Evolutionary conservation across 2,797 vertebrate species (phyloP).

Genomic region (Hydrophis major): DNA sequence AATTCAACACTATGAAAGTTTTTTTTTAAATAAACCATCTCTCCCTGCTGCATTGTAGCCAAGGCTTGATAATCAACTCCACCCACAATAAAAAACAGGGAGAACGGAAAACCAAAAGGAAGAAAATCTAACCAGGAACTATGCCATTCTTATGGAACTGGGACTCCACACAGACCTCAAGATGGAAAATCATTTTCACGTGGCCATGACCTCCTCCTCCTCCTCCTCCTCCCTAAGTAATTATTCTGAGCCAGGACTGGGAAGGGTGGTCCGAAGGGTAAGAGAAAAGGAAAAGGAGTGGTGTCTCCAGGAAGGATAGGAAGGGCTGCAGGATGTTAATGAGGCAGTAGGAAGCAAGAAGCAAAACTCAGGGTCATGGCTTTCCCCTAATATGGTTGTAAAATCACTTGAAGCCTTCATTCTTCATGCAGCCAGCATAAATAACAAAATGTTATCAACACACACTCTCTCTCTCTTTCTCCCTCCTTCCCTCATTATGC

Average conservation of each 20-base stretch:
- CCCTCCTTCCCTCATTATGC: not conserved
- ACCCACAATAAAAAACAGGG: constrained; percentile 7
- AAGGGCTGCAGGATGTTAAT: constrained; percentile 63
- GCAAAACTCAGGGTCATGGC: constrained; percentile 42
- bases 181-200: not conserved
- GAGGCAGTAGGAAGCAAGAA: constrained; percentile 57
- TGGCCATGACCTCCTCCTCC: not conserved
- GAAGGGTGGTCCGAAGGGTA: not conserved
- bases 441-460: not conserved
- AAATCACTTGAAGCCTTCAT: not conserved
- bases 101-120: not conserved
- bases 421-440: not conserved
- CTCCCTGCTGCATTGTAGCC: not conserved
- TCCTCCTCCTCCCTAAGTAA: not conserved
- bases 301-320: constrained; percentile 62
- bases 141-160: not conserved
- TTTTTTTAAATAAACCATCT: not conserved
- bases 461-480: not conserved
- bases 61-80: not conserved
- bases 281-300: constrained; percentile 45
- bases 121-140: not conserved
- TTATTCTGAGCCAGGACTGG: not conserved
- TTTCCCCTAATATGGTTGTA: constrained; percentile 20
- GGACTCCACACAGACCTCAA: not conserved
- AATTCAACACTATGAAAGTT: not conserved